These are phyloP conservation scores for Corythucha ciliata DNA, from an alignment of 2,888 invertebrate species.

Conservation along the genomic window DNA sequence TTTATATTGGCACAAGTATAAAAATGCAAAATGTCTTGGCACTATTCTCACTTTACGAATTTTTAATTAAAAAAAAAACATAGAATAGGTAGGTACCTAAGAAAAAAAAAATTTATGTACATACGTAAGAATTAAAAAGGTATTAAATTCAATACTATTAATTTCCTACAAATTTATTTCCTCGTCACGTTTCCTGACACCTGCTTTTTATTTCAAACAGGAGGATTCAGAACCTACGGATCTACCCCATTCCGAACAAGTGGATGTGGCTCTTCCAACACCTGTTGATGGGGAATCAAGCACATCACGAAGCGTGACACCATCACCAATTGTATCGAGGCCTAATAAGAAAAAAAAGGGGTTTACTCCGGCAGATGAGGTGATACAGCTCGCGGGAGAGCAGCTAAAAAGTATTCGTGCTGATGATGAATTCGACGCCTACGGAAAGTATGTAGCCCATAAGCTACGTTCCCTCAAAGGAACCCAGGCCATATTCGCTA, in stretches of 20 bases:
- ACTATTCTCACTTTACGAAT: no score
- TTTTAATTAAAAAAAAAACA: no score
- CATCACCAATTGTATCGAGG: constrained; percentile 3
- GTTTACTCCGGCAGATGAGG: constrained; percentile 18
- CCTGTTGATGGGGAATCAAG: constrained; percentile 13
- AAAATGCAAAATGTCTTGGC: background rate
- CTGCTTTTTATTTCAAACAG: constrained; percentile 16
- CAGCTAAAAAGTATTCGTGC: constrained; percentile 13
- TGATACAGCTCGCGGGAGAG: constrained; percentile 21
- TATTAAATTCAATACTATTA: no score
- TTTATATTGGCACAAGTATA: background rate
- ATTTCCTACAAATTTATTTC: background rate
- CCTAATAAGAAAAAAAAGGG: constrained; percentile 13
- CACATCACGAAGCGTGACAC: constrained; percentile 22
- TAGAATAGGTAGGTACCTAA: no score
- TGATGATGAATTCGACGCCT: constrained; percentile 26
- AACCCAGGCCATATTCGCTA: constrained; percentile 16
- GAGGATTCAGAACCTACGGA: constrained; percentile 19
- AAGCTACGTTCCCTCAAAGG: constrained; percentile 23
- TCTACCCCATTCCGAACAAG: constrained; percentile 4
- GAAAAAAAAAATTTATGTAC: no score
- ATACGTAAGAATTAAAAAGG: no score
- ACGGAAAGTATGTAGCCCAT: constrained; percentile 24
- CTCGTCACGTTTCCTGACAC: background rate
- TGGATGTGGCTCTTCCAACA: constrained; percentile 14